Evolutionary conservation across 2,113 vertebrate genomes (phyloP), one percentile per base, ranked within the genome.

Genomic region (Serilophus lunatus): DNA sequence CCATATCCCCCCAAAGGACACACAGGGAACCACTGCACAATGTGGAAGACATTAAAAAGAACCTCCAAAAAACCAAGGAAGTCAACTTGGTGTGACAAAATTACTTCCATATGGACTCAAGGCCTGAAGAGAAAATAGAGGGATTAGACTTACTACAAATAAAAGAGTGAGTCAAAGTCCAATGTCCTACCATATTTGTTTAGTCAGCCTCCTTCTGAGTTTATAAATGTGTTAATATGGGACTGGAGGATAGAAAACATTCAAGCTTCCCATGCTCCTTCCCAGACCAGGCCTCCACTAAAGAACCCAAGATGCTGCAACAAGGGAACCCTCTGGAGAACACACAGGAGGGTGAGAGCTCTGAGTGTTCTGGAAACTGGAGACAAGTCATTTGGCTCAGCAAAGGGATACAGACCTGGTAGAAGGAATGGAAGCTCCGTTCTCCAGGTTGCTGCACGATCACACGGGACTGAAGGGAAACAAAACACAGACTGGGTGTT

Each of bases 391-490:
- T 19, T 53, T n/a, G 40, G n/a, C 61, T 12, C 29, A 64, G 47
- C 10, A 88, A 31, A 38, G 1, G 6, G 69, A 63, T 51, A 97
- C 97, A 95, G 78, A 99, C 99, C 99, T 99, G 99, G 97, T 99
- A 99, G 94, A 99, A 99, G 6, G 99, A 99, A 88, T 99, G 99
- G 92, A 99, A 99, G 96, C 98, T 99, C 76, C 99, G 97, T 54
- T 99, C 99, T 81, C 99, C 99, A 1, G 98, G 97, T 90, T 99
- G 99, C 36, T 99, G 99, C 90, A 99, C 98, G 66, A 99, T 99
- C 45, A 99, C 99, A 64, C 99, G 98, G 79, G 99, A 99, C 99
- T 99, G 93, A 88, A 65, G 57, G 57, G 91, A 51, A 74, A 86
- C 65, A 63, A 28, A 71, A 31, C 4, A 68, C 24, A 61, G 9